Evolutionary conservation across 2,113 vertebrate genomes (phyloP), one percentile per base, ranked within the genome.

Genomic region (Morone saxatilis): DNA sequence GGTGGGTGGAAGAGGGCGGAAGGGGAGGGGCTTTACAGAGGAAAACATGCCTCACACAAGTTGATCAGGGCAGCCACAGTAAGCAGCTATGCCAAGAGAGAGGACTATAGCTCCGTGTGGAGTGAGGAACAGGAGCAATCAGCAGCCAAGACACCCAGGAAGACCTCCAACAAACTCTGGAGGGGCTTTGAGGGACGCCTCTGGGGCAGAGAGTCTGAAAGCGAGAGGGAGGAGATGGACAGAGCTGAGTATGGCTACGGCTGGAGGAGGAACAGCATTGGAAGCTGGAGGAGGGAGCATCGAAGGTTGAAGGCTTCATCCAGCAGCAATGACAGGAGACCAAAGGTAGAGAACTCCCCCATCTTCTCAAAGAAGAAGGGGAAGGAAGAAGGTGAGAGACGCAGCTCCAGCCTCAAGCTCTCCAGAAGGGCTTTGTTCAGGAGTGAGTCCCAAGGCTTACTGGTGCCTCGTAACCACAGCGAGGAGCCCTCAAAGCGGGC

Each of bases 21-120:
- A 41, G 91, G 92, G 5, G 94, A 95, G 12, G 93, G 93, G 43
- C 95, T 97, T 20, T 97, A 97, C 76, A 94, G 87, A 83, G 96
- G 96, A 9, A 96, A 95, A 63, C 96, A 97, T 16, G 87, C 86
- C 31, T 96, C 96, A 0, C 95, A 95, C 81, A 95, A 95, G 88
- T 73, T 96, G 79, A 88, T 96, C 78, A 95, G 95, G 78, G 95
- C 96, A 7, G 91, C 94, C 1, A 95, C 95, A 2, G 93, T 95
- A 14, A 96, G 93, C 88, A 95, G 93, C 92, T 94, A 94, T 4
- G 86, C 87, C 47, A 94, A 90, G 57, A 89, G 86, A 56, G 94
- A 94, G 22, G 87, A 91, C 54, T 93, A 93, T 25, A 82, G 88
- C 78, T 88, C 85, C 0, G 83, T 86, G 78, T 95, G 95, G 95